Evolutionary conservation across 2,113 vertebrate species (phyloP), one percentile per base, ranked within the genome.

Genomic region (Lampris incognitus): DNA sequence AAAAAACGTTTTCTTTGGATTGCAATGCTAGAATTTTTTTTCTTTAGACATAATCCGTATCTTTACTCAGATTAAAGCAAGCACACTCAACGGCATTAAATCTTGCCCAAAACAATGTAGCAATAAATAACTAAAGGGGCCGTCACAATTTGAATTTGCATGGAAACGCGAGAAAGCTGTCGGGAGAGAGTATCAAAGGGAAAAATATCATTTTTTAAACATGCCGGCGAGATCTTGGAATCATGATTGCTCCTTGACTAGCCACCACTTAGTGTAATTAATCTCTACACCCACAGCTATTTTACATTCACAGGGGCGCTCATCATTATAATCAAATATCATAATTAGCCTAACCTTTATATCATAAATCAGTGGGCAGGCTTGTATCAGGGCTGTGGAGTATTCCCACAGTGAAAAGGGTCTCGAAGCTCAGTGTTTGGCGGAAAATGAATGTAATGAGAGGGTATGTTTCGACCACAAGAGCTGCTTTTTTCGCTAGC

Each of bases 401-500:
- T 24, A 24, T 24, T 24, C 24, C 24, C 24, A 24, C 24, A 24
- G 24, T 24, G 24, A 24, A 24, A 24, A 24, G 24, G 24, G 24
- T 24, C 24, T 24, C 24, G 24, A 24, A 24, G 24, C 13, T 54
- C 51, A 54, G 51, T 73, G 69, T 61, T 24, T 24, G 24, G 24
- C 24, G 24, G 24, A 24, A 24, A 24, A 24, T 24, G 24, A 24
- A 68, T 59, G 67, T 40, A 65, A 58, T 71, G 54, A 78, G 51
- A 46, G 7, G 66, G 55, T 49, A 62, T 54, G 60, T 63, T 36
- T 62, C 9, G 4, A 39, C 48, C 41, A 42, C 57, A 62, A 38
- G 59, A 57, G 52, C 52, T 24, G 3, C 36, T 68, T 67, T 52
- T 49, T 82, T 46, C 68, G 73, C 79, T 67, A 51, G 68, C 58